Percentiles rank a stretch among this genome's conserved stretches.
Conservation (phyloP, 2,113 vertebrate species). For the Glaucomys volans region DNA sequence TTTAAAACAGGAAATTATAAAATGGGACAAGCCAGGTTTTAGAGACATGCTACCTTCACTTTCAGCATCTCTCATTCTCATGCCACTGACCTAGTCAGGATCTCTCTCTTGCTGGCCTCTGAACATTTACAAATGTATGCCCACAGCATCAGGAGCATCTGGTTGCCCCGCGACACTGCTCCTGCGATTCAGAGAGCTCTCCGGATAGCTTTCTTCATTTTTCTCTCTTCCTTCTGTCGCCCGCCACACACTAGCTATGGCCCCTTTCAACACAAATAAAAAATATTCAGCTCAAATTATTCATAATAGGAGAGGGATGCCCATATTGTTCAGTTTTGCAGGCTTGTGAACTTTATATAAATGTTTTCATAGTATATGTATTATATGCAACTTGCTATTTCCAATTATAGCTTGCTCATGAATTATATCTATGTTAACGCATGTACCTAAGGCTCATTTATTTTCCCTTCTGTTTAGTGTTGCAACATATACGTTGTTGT, state of each 20-base stretch:
- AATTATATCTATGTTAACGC: not conserved
- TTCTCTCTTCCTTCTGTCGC: not conserved
- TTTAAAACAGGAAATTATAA: not conserved
- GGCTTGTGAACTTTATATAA: not conserved
- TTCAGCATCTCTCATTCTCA: not conserved
- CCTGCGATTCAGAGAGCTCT: not conserved
- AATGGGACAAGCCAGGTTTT: not conserved
- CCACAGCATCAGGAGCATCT: not conserved
- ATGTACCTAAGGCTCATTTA: not conserved
- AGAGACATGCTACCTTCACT: not conserved
- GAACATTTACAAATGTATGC: not conserved
- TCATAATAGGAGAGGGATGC: not conserved
- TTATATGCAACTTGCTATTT: not conserved
- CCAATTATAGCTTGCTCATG: not conserved
- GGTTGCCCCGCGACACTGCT: not conserved
- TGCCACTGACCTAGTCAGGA: not conserved
- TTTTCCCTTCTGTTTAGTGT: not conserved
- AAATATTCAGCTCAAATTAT: slow-evolving; percentile 20
- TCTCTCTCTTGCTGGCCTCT: not conserved
- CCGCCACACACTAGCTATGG: not conserved
- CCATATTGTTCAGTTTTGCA: not conserved
- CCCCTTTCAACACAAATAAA: not conserved
- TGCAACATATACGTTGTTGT: not conserved
- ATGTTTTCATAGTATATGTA: not conserved
- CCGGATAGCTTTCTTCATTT: not conserved